Percentiles rank a stretch among this genome's conserved stretches.
Evolutionary conservation across 2,888 invertebrate genomes (phyloP).

Genomic region (Malacosoma neustria): DNA sequence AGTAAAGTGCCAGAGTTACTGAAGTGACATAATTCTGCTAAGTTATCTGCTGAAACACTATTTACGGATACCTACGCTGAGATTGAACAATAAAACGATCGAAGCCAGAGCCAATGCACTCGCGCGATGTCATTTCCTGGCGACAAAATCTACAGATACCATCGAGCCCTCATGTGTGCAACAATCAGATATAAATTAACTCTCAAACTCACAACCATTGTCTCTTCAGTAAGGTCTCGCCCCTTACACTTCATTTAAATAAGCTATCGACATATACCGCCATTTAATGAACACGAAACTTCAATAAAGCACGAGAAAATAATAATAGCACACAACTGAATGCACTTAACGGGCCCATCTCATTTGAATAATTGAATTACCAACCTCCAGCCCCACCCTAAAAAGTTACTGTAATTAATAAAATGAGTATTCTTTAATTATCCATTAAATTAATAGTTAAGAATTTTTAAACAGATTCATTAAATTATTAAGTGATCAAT

Average conservation of each 20-base stretch:
- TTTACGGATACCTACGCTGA: no score
- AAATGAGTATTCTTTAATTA: conserved; percentile 64
- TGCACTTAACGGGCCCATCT: conserved; percentile 55
- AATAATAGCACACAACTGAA: conserved; percentile 68
- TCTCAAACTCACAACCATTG: conserved; percentile 34
- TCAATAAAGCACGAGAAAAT: conserved; percentile 66
- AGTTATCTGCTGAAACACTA: no score
- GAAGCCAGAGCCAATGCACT: conserved; percentile 16
- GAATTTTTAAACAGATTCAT: conserved; percentile 59
- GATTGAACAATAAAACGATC: conserved; percentile 48
- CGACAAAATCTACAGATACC: conserved; percentile 65
- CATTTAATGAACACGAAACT: conserved; percentile 61
- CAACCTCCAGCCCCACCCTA: conserved; percentile 38
- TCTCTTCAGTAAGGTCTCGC: conserved; percentile 21
- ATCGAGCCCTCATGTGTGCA: conserved; percentile 50
- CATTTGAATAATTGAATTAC: conserved; percentile 70
- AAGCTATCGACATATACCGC: conserved; percentile 43
- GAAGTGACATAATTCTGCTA: no score
- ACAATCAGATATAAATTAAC: conserved; percentile 57
- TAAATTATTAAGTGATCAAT: conserved; percentile 72
- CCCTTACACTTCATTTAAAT: conserved; percentile 56
- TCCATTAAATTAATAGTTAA: conserved; percentile 68
- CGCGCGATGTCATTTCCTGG: conserved; percentile 60
- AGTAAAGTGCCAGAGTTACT: no score
- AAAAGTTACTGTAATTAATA: conserved; percentile 62